Evolutionary conservation across 23 tunicate species (phyloP), one percentile per base, ranked within the genome.

Genomic region (Ascidia mentula): DNA sequence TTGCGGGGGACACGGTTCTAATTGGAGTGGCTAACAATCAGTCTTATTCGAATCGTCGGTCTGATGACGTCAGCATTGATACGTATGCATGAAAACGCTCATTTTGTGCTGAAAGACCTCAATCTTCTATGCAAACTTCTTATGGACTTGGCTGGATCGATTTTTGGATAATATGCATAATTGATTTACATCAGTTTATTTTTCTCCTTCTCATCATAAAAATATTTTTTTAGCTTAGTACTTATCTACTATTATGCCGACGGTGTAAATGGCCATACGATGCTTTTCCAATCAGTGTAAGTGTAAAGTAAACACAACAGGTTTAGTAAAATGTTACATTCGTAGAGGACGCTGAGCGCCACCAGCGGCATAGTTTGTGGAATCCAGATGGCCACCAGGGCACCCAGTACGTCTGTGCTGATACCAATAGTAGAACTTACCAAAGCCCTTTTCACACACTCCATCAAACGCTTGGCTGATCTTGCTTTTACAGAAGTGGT

Each of bases 371-470:
- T 77, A 32, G 72, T 77, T 31, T 77, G 61, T n/a, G 87, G 87
- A 12, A 82, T 26, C 86, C 86, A 88, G 8, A 88, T 82, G 0
- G 79, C 77, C 26, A 88, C 82, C 33, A 88, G 33, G 8, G 78
- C 93, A 30, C 93, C 93, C 1, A 72, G 38, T 7, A 77, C 80
- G 83, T 88, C 93, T 22, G 93, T 88, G 34, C 87, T 82, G n/a
- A 88, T 82, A 9, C 84, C 87, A 8, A 88, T 84, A 9, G 93
- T 88, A 0, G 80, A 82, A 7, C 82, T 86, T 4, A 69, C 40
- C 8, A 88, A 60, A 46, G 85, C 87, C 45, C 93, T 46, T 40
- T 77, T 88, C 40, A 88, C 85, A 61, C 93, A 88, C 46, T 77
- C 38, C 75, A 88, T 46, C 38, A 88, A 77, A 18, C 80, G 86